Conservation (phyloP, 2,113 vertebrate genomes). For the Microcebus jonahi region DNA sequence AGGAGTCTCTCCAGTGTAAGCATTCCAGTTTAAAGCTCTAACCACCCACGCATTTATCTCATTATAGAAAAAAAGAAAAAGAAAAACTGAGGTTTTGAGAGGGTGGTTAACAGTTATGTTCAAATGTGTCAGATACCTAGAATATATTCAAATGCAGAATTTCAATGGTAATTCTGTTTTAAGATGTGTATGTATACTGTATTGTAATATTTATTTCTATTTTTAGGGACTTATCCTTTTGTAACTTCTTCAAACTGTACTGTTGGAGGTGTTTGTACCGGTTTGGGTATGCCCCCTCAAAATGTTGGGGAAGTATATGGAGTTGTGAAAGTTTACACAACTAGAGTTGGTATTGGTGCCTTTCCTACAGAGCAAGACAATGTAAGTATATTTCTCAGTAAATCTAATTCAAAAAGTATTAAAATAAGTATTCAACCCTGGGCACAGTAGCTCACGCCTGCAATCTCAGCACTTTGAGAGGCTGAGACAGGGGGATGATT, state of each 20-base stretch:
- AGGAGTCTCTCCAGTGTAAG: background rate
- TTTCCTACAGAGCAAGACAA: constrained; percentile 97
- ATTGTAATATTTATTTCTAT: constrained; percentile 37
- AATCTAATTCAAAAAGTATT: background rate
- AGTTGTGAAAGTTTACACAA: constrained; percentile 97
- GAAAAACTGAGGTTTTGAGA: background rate
- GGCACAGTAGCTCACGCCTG: too few relatives aligned
- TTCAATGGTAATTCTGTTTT: background rate
- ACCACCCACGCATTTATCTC: background rate
- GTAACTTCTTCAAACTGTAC: constrained; percentile 99
- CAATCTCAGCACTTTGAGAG: too few relatives aligned
- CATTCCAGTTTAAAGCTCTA: background rate
- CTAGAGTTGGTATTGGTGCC: constrained; percentile 96
- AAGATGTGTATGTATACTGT: background rate
- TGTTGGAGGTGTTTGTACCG: constrained; percentile 97
- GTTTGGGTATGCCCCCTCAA: constrained; percentile 96
- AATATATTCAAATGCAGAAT: background rate
- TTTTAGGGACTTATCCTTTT: constrained; percentile 96
- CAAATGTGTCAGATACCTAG: background rate
- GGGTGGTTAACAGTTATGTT: background rate
- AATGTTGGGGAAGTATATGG: constrained; percentile 96
- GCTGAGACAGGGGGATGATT: too few relatives aligned
- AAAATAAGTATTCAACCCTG: background rate
- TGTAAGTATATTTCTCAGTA: constrained; percentile 85
- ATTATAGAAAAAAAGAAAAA: background rate